Evolutionary conservation across 2,888 invertebrate genomes (phyloP).

Genomic region (Drosophila nr. perissopoda): DNA sequence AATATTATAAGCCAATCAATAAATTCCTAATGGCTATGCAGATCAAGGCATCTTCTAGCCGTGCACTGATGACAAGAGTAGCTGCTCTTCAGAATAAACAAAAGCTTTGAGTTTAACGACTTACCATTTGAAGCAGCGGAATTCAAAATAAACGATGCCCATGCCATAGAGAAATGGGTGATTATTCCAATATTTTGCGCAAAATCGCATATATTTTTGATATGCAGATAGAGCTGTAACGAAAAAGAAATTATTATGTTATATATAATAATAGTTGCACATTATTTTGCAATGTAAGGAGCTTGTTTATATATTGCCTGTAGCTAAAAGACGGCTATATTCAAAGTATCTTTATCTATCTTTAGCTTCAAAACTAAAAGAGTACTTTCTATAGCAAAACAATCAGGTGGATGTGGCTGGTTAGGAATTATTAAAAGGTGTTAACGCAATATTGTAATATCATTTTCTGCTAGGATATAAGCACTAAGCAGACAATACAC

Average conservation of each 20-base stretch:
- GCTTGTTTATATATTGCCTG: neutral
- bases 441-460: neutral
- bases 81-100: neutral
- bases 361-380: neutral
- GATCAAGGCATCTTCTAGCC: neutral
- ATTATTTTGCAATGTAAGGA: neutral
- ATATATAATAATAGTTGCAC: neutral
- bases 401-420: neutral
- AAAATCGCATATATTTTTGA: constrained; percentile 94
- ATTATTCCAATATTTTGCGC: constrained; percentile 93
- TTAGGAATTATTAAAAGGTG: neutral
- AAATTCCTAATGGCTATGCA: neutral
- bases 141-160: constrained; percentile 98
- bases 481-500: neutral
- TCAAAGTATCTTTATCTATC: neutral
- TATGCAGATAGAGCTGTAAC: constrained; percentile 97
- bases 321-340: neutral
- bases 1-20: neutral
- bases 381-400: neutral
- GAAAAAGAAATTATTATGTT: neutral
- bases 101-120: constrained; percentile 83
- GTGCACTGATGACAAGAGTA: neutral
- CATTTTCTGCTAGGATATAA: neutral
- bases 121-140: constrained; percentile 98
- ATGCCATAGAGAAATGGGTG: constrained; percentile 96